These are phyloP conservation scores for Bolinopsis microptera DNA, from an alignment of 37 sponge, comb jelly and placozoan genomes.

Conservation along the genomic window DNA sequence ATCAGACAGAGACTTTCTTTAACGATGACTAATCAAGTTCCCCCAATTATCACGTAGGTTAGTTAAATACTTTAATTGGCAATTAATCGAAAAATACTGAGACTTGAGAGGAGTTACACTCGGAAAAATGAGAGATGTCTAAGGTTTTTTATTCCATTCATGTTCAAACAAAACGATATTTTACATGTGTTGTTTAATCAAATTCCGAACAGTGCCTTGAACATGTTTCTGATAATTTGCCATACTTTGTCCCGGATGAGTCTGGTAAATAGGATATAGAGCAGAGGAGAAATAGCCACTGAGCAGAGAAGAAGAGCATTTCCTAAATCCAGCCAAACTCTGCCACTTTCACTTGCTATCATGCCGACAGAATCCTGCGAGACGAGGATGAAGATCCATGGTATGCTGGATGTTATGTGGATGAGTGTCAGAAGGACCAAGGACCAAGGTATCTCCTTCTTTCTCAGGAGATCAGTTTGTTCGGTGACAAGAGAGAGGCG, in stretches of 20 bases:
- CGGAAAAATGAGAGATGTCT: no score
- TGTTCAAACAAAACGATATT: no score
- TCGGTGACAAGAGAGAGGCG: neutral
- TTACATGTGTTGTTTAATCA: no score
- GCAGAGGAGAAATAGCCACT: constrained; percentile 7
- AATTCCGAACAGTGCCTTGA: no score
- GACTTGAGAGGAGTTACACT: no score
- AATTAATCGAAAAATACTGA: no score
- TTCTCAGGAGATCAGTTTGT: neutral
- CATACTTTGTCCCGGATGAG: constrained; percentile 18
- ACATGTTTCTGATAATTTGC: neutral
- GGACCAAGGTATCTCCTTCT: constrained; percentile 32
- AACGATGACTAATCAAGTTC: no score
- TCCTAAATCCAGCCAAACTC: constrained; percentile 28
- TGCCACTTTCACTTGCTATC: neutral
- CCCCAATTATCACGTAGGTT: no score
- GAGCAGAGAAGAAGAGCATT: neutral
- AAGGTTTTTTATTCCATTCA: no score
- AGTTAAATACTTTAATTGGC: no score
- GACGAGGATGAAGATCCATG: constrained; percentile 1
- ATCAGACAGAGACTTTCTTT: no score
- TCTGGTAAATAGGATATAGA: constrained; percentile 10
- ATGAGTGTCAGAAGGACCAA: constrained; percentile 16
- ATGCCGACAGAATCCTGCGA: neutral
- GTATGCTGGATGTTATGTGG: constrained; percentile 18